Evolutionary conservation across 1,140 invertebrate genomes (phyloP).

Genomic region (Hycleus cichorii): DNA sequence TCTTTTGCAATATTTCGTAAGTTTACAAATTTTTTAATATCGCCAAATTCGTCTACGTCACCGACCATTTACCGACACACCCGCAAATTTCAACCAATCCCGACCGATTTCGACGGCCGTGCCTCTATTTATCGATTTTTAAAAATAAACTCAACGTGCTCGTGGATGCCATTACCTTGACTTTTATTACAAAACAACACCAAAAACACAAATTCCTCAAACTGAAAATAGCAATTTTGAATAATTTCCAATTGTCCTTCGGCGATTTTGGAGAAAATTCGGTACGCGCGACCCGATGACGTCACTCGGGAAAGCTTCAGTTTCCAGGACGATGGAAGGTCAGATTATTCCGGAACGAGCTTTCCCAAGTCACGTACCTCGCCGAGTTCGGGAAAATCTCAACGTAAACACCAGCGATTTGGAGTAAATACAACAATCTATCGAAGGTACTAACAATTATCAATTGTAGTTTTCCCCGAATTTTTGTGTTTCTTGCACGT

Average conservation of each 20-base stretch:
- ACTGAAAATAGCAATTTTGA: too few relatives aligned
- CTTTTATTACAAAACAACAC: neutral
- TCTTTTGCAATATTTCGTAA: neutral
- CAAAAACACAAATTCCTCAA: too few relatives aligned
- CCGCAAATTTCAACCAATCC: slow-evolving; percentile 13
- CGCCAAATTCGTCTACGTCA: neutral
- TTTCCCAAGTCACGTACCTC: slow-evolving; percentile 5
- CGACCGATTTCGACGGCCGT: neutral
- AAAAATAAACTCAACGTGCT: slow-evolving; percentile 11
- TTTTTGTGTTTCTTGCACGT: too few relatives aligned
- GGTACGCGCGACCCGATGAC: slow-evolving; percentile 5
- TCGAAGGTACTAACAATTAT: too few relatives aligned
- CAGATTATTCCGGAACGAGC: neutral
- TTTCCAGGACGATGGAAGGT: slow-evolving; percentile 6
- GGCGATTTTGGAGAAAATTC: neutral
- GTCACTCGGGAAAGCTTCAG: neutral
- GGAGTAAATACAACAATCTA: too few relatives aligned
- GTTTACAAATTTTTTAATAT: neutral
- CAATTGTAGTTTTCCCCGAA: too few relatives aligned
- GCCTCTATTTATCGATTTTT: slow-evolving; percentile 8
- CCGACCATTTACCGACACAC: slow-evolving; percentile 7
- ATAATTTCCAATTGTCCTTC: neutral
- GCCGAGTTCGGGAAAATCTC: too few relatives aligned
- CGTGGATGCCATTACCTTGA: slow-evolving; percentile 4
- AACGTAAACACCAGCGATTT: too few relatives aligned